Percentiles rank a stretch among this genome's conserved stretches.
Evolutionary conservation across 2,113 vertebrate species (phyloP).

Genomic region (Mobula birostris): DNA sequence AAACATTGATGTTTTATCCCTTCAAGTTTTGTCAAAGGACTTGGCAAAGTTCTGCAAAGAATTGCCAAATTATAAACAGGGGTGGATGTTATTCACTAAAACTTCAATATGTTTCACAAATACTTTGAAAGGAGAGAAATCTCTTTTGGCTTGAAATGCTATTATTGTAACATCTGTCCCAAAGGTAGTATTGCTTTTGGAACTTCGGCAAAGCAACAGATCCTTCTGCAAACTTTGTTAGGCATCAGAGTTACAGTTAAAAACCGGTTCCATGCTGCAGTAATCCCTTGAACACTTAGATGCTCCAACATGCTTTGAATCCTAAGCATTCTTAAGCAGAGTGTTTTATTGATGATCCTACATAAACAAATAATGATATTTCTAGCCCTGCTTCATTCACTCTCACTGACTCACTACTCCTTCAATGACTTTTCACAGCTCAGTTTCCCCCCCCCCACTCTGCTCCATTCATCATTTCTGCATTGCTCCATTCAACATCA

Average conservation of each 20-base stretch:
- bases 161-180: background rate
- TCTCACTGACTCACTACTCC: too few species aligned
- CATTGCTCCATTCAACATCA: too few species aligned
- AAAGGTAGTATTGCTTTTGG: slow-evolving; percentile 2
- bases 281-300: too few species aligned
- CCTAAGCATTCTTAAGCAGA: too few species aligned
- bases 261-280: too few species aligned
- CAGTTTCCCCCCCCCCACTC: too few species aligned
- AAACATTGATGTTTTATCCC: background rate
- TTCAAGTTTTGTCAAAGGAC: background rate
- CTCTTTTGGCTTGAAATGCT: background rate
- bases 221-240: background rate
- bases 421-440: too few species aligned
- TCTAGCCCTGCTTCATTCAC: too few species aligned
- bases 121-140: background rate
- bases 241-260: background rate
- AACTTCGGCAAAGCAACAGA: background rate
- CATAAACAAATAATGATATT: too few species aligned
- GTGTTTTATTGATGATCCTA: too few species aligned
- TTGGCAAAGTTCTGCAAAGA: background rate
- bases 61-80: slow-evolving; percentile 4
- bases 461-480: too few species aligned
- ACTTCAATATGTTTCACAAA: background rate
- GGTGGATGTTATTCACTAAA: slow-evolving; percentile 3
- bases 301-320: too few species aligned